Evolutionary conservation across 1,140 invertebrate genomes (phyloP).

Genomic region (Drosophila pallidifrons): DNA sequence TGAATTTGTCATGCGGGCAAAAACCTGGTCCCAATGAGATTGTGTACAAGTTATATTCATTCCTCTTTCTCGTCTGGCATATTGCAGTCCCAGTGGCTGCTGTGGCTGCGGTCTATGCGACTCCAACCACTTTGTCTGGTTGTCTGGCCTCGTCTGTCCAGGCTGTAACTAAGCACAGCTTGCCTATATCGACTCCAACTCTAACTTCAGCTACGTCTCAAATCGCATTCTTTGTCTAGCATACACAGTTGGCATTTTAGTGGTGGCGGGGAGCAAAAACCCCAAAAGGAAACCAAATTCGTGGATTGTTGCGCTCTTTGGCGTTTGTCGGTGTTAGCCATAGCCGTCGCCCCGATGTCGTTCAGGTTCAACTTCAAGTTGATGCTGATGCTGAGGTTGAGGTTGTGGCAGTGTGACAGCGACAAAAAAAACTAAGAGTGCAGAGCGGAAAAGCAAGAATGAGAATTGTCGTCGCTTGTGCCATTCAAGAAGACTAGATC

Average conservation of each 20-base stretch:
- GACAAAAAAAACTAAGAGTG: constrained; percentile 39
- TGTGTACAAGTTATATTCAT: constrained; percentile 32
- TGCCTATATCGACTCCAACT: constrained; percentile 30
- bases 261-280: constrained; percentile 35
- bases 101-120: constrained; percentile 34
- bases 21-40: constrained; percentile 37
- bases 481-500: constrained; percentile 35
- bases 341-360: constrained; percentile 35
- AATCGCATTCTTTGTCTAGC: constrained; percentile 33
- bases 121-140: constrained; percentile 16
- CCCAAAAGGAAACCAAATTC: constrained; percentile 79
- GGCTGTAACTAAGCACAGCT: constrained; percentile 49
- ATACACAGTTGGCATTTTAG: constrained; percentile 55
- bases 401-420: constrained; percentile 12
- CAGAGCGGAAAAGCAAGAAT: constrained; percentile 61
- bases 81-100: constrained; percentile 10
- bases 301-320: constrained; percentile 78
- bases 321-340: constrained; percentile 62
- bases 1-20: constrained; percentile 40
- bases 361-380: constrained; percentile 45
- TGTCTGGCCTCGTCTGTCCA: constrained; percentile 29
- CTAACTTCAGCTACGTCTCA: neutral
- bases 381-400: constrained; percentile 33
- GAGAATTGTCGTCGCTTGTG: constrained; percentile 59
- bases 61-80: constrained; percentile 27